Base-by-base conservation (phyloP, 2,113 vertebrate species). In the Equus quagga region DNA sequence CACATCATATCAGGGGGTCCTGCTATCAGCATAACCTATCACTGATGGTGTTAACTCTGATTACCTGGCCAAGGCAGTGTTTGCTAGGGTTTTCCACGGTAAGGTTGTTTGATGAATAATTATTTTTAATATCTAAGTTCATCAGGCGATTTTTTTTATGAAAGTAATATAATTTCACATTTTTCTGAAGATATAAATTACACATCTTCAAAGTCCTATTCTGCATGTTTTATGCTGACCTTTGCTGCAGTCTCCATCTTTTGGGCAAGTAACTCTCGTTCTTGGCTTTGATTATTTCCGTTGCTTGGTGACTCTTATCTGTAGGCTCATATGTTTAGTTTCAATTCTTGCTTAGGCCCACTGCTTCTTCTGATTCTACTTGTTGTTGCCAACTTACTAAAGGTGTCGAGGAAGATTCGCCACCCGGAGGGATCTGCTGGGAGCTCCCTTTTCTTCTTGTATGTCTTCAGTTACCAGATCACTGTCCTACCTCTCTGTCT, bases 151-250 rank as follows among this genome's bases (percentile, higher is more conserved):
- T 24, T 62, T 79, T 80, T 73, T 49, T 67, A 54, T 8, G 33
- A 54, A 62, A 93, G 54, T 24, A 67, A 31, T 62, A 44, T 62
- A 19, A 54, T 86, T 90, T 90, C 5, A 2, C 9, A 36, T 73
- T 76, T 49, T 94, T 75, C 46, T 67, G 46, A 94, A 46, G 23
- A 33, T 60, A 14, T 87, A 70, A 93, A 31, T 90, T 24, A 79
- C 62, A 60, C 13, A 56, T 70, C 58, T 95, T 86, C 41, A 69
- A 44, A 82, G 28, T 75, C 19, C 49, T 41, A 0, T n/a, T 60
- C n/a, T 10, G 33, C 13, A 6, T 54, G 19, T 54, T 76, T 83
- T n/a, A 23, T 62, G 36, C 28, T 93, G 24, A 44, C 23, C 64
- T 93, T 80, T 86, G 36, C 49, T 79, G 7, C 33, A 72, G 21